These are phyloP conservation scores for Apocheima hispidaria DNA, from an alignment of 2,888 invertebrate species.

Conservation along the genomic window DNA sequence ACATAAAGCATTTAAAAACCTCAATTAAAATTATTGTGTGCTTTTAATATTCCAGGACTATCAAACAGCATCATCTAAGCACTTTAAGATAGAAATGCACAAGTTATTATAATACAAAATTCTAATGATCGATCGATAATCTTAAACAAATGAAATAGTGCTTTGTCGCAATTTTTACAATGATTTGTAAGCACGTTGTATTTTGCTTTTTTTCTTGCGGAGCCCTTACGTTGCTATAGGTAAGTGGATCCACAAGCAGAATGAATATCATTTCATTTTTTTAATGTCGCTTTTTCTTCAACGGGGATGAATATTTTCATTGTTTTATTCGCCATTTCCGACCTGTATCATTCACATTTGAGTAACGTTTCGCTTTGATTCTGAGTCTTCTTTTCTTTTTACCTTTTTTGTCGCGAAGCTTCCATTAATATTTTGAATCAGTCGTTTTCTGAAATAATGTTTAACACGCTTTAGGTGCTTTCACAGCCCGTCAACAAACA, in stretches of 20 bases:
- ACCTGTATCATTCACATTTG: slow-evolving; percentile 72
- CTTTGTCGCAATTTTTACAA: slow-evolving; percentile 67
- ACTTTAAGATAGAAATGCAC: slow-evolving; percentile 21
- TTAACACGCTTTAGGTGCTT: slow-evolving; percentile 46
- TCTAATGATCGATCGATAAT: slow-evolving; percentile 9
- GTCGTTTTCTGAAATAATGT: slow-evolving; percentile 23
- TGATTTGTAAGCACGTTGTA: slow-evolving; percentile 83
- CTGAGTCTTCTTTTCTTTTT: slow-evolving; percentile 69
- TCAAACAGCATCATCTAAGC: slow-evolving; percentile 27
- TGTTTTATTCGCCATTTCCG: slow-evolving; percentile 68
- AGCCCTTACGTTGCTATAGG: slow-evolving; percentile 85
- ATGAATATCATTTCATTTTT: slow-evolving; percentile 59
- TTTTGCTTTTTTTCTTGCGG: slow-evolving; percentile 86
- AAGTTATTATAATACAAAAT: slow-evolving; percentile 4
- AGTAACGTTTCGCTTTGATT: slow-evolving; percentile 86
- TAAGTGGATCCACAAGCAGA: slow-evolving; percentile 81
- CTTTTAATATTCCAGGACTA: slow-evolving; percentile 31
- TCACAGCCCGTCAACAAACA: slow-evolving; percentile 33
- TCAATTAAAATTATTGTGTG: slow-evolving; percentile 32
- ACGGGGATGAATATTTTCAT: slow-evolving; percentile 56
- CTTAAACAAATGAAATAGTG: slow-evolving; percentile 43
- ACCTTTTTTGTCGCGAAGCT: slow-evolving; percentile 53
- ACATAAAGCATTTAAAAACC: slow-evolving; percentile 42
- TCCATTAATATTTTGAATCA: slow-evolving; percentile 41
- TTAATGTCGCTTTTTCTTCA: slow-evolving; percentile 70